Conservation (phyloP, 2,797 vertebrate genomes). For the Hoplostethus mediterraneus region DNA sequence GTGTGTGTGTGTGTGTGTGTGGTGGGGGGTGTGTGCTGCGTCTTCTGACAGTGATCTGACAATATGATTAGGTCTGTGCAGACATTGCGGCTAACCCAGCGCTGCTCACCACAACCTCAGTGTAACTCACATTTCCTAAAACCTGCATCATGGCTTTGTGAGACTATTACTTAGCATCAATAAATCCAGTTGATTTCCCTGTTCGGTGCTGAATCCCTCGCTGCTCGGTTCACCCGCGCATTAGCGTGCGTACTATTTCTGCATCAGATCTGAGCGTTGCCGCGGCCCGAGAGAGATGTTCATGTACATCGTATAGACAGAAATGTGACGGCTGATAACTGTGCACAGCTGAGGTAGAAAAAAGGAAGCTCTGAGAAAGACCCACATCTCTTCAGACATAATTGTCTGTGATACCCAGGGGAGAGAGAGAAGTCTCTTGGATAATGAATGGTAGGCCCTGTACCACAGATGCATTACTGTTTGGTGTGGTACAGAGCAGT, state of each 20-base stretch:
- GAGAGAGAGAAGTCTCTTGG: conserved; percentile 48
- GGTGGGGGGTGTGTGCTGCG: conserved; percentile 58
- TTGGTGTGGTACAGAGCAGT: conserved; percentile 78
- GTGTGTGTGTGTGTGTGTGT: conserved; percentile 25
- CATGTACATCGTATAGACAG: conserved; percentile 22
- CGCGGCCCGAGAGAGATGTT: conserved; percentile 15
- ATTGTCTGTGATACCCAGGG: conserved; percentile 56
- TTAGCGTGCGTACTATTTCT: conserved; percentile 2
- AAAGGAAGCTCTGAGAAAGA: conserved; percentile 57
- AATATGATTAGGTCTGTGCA: conserved; percentile 66
- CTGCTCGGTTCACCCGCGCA: conserved; percentile 1
- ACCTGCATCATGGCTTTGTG: conserved; percentile 24
- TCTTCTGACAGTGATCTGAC: conserved; percentile 73
- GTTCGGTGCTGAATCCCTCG: background rate
- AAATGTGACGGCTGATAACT: conserved; percentile 3
- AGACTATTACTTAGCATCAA: conserved; percentile 29
- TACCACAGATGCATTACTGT: conserved; percentile 77
- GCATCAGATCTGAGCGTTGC: background rate
- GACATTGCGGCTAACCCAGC: conserved; percentile 76
- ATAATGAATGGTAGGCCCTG: conserved; percentile 77
- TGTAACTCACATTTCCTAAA: conserved; percentile 69
- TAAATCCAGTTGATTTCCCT: conserved; percentile 27
- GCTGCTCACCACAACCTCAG: conserved; percentile 75
- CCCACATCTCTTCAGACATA: conserved; percentile 58
- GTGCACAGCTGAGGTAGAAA: conserved; percentile 39